Conservation (phyloP, 2,888 invertebrate genomes). For the Hipparchia sbordonii region DNA sequence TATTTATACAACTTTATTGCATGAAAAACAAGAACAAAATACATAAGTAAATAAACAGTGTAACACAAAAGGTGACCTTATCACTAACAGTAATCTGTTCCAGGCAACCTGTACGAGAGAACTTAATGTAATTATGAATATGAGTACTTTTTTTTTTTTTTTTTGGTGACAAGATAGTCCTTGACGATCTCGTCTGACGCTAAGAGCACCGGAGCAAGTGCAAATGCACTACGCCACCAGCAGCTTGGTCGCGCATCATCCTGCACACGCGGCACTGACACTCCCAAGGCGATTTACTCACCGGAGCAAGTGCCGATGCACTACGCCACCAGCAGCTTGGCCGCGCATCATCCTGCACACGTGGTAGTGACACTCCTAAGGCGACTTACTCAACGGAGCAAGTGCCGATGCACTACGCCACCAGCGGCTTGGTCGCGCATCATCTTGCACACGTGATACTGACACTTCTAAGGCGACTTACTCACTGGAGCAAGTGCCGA, state of each 20-base stretch:
- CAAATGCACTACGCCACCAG: constrained; percentile 99
- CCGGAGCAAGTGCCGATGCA: constrained; percentile 97
- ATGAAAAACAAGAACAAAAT: too few species aligned
- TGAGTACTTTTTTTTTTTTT: too few species aligned
- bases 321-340: constrained; percentile 98
- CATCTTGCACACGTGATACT: constrained; percentile 97
- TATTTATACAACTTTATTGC: too few species aligned
- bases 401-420: constrained; percentile 99
- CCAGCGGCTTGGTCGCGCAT: constrained; percentile 95
- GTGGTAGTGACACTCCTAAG: too few species aligned
- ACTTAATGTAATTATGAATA: too few species aligned
- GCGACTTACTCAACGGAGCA: constrained; percentile 88
- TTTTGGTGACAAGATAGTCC: too few species aligned
- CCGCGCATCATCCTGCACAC: constrained; percentile 94
- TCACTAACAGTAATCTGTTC: too few species aligned
- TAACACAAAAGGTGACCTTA: too few species aligned
- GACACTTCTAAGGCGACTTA: background rate
- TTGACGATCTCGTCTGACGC: too few species aligned
- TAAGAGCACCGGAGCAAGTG: constrained; percentile 86
- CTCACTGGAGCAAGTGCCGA: constrained; percentile 92
- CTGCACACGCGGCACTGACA: constrained; percentile 97
- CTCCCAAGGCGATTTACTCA: constrained; percentile 87
- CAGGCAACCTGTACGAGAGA: too few species aligned
- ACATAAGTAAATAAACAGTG: too few species aligned
- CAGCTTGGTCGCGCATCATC: constrained; percentile 94